A percentile compares a stretch with the other conserved stretches of the same genome.
Conservation (phyloP, 2,113 vertebrate species). For the Triplophysa dalaica region DNA sequence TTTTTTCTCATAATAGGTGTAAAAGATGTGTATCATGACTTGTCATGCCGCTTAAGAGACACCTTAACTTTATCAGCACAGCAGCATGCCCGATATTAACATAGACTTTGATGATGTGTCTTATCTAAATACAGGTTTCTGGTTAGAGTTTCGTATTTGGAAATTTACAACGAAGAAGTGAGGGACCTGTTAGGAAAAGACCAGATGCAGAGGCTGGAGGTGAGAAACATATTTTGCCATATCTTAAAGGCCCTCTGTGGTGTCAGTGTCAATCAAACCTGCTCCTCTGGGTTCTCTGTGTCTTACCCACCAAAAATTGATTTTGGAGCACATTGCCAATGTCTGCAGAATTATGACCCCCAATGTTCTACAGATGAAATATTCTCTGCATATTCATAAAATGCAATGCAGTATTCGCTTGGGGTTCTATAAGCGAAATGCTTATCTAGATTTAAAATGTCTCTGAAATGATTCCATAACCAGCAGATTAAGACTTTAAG, state of each 20-base stretch:
- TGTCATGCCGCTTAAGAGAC: not conserved
- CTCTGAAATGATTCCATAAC: no score
- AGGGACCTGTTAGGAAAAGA: slow-evolving; percentile 94
- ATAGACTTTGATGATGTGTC: not conserved
- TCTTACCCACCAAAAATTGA: not conserved
- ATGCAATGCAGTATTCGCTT: no score
- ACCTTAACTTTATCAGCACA: not conserved
- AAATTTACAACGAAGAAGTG: slow-evolving; percentile 99
- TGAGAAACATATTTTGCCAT: slow-evolving; percentile 62
- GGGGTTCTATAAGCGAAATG: no score
- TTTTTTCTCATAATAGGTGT: not conserved
- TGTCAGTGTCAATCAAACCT: not conserved
- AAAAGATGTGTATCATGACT: not conserved
- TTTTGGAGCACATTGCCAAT: not conserved
- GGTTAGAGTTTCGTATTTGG: slow-evolving; percentile 95
- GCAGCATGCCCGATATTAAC: not conserved
- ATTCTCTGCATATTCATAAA: no score
- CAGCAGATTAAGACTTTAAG: not conserved
- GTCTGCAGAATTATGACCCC: not conserved
- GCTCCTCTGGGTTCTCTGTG: not conserved
- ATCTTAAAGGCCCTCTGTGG: not conserved
- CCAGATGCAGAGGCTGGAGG: slow-evolving; percentile 93
- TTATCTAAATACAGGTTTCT: slow-evolving; percentile 81
- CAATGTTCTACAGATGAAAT: no score
- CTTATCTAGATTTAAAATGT: no score